Base-by-base conservation (phyloP, 2,888 invertebrate species). In the Electrophaes corylata region DNA sequence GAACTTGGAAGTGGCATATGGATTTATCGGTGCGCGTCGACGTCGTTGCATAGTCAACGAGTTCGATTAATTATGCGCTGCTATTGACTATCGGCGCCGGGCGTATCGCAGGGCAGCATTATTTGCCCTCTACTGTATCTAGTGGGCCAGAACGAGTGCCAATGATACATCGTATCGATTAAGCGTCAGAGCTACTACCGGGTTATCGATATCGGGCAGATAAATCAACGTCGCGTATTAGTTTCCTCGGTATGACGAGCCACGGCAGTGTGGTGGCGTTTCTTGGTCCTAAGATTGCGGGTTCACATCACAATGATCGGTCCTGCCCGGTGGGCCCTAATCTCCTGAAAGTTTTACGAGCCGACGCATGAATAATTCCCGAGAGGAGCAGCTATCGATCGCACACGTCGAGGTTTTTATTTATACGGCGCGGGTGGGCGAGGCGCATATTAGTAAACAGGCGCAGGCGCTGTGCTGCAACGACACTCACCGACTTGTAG, bases 401-500 rank as follows among this genome's bases (percentile, higher is more conserved):
- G 91, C 91, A 91, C 88, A 91, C 91, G 88, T 90, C 86, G 86
- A 86, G 84, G 88, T 91, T 91, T 91, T 91, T 91, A 91, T 91
- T 90, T 89, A 90, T 91, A 88, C 90, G 88, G 84, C 88, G 88
- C 89, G 89, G 88, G 88, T 86, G 90, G 90, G 91, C 88, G 91
- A 89, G 91, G 90, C 89, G 89, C 88, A 88, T 91, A 91, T 91
- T 91, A 90, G 91, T 91, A 90, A 91, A 91, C 88, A 91, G 85
- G 90, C 91, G 91, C 91, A 86, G 84, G 91, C 91, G 91, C 91
- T 87, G 71, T 75, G 74, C 61, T 59, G 70, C 39, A 52, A 82
- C 64, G 76, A 71, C 83, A 94, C 96, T 95, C 92, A 96, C 96
- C 96, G 90, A 97, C 96, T 96, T 97, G 97, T 78, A 97, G 93